These are phyloP conservation scores for Leucoma salicis DNA, from an alignment of 2,888 invertebrate genomes.

Conservation along the genomic window DNA sequence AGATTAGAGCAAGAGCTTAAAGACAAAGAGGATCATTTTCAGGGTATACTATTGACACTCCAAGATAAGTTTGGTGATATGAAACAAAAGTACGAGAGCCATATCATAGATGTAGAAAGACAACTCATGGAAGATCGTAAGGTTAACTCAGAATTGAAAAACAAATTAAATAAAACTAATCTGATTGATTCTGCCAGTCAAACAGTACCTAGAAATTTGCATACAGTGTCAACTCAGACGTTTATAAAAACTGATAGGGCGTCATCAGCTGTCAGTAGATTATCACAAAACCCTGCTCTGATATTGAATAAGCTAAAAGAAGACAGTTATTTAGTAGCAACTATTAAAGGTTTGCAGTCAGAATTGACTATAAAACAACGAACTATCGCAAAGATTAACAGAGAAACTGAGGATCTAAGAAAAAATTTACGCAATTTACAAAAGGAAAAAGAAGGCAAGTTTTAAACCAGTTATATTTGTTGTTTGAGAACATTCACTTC, in stretches of 20 bases:
- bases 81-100: conserved; percentile 88
- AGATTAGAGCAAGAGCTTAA: conserved; percentile 87
- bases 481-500: conserved; percentile 12
- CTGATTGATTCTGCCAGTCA: conserved; percentile 67
- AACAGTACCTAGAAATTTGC: conserved; percentile 59
- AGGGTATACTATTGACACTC: conserved; percentile 86
- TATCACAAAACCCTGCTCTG: conserved; percentile 80
- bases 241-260: conserved; percentile 62
- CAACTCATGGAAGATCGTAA: conserved; percentile 80
- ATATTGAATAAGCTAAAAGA: conserved; percentile 82
- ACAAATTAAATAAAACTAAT: conserved; percentile 71
- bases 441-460: conserved; percentile 86
- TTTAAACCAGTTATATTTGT: conserved; percentile 5
- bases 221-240: conserved; percentile 60
- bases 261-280: conserved; percentile 73
- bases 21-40: conserved; percentile 86
- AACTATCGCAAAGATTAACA: conserved; percentile 85
- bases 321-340: conserved; percentile 89
- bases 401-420: conserved; percentile 88
- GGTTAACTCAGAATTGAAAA: conserved; percentile 76
- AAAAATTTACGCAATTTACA: conserved; percentile 89
- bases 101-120: conserved; percentile 88
- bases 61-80: conserved; percentile 90
- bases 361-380: conserved; percentile 89
- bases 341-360: conserved; percentile 89